phyloP scores from a whole-genome alignment of 2,888 invertebrate genomes.

The Lapara coniferarum region DNA sequence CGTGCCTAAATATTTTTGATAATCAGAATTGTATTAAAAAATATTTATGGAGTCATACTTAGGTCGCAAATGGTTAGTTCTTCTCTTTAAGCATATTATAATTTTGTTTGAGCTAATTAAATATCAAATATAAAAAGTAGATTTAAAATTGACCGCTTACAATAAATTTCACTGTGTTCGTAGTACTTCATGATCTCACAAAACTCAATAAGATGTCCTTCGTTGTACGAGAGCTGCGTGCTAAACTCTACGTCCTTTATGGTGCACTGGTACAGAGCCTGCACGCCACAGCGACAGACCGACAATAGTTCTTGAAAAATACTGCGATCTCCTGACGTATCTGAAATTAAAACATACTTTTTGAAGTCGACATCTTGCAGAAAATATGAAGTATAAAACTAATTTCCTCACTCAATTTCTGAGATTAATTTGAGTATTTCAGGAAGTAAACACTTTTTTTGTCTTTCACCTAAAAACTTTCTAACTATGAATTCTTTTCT shows the following conservation, averaged over 20 bases:
- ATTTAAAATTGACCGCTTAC: slow-evolving; percentile 40
- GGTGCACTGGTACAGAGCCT: slow-evolving; percentile 48
- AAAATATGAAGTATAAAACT: too few relatives aligned
- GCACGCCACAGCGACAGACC: slow-evolving; percentile 56
- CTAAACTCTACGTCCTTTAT: slow-evolving; percentile 52
- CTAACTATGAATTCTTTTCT: too few relatives aligned
- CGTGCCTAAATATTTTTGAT: too few relatives aligned
- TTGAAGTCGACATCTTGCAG: background rate
- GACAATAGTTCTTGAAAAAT: slow-evolving; percentile 36
- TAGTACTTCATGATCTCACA: slow-evolving; percentile 47
- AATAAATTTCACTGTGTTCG: slow-evolving; percentile 46
- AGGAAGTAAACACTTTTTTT: too few relatives aligned
- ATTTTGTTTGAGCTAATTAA: too few relatives aligned
- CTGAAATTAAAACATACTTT: slow-evolving; percentile 1
- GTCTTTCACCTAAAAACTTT: too few relatives aligned
- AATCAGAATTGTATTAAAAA: too few relatives aligned
- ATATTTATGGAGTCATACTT: too few relatives aligned
- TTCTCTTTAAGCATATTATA: too few relatives aligned
- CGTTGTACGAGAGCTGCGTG: slow-evolving; percentile 50
- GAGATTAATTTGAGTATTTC: too few relatives aligned
- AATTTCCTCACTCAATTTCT: too few relatives aligned
- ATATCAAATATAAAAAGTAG: too few relatives aligned
- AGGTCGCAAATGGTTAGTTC: background rate
- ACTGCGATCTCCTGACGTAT: background rate
- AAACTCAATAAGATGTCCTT: slow-evolving; percentile 59